These are phyloP conservation scores for Osmerus eperlanus DNA, from an alignment of 2,113 vertebrate genomes.

Conservation along the genomic window DNA sequence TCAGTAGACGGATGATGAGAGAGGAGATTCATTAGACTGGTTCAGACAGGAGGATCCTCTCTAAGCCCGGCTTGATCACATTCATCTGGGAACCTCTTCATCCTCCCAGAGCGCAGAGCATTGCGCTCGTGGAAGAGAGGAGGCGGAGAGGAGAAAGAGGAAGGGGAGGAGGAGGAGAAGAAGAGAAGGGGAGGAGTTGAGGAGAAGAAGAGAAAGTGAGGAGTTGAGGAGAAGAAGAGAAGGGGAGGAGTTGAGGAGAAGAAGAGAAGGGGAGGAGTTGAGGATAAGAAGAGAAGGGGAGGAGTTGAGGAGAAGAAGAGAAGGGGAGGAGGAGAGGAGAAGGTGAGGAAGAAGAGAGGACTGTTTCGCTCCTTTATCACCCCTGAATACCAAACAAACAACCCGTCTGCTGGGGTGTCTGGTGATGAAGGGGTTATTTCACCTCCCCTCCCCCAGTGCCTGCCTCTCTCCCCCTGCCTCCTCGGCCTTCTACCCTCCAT, in stretches of 20 bases:
- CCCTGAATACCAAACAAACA: no score
- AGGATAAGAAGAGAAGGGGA: slow-evolving; percentile 7
- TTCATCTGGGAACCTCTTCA: no score
- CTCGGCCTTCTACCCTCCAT: no score
- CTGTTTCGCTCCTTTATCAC: slow-evolving; percentile 3
- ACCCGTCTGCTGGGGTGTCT: no score
- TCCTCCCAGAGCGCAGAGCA: no score
- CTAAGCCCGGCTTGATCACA: no score
- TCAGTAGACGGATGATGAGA: no score
- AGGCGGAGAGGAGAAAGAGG: slow-evolving; percentile 29
- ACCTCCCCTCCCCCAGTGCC: background rate
- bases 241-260: slow-evolving; percentile 14
- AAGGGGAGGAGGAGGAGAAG: slow-evolving; percentile 24
- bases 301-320: slow-evolving; percentile 27
- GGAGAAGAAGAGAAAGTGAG: background rate
- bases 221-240: background rate
- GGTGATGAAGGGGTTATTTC: no score
- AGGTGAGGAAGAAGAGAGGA: slow-evolving; percentile 27
- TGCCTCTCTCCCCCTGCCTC: background rate
- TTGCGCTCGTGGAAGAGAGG: no score
- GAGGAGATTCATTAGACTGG: no score
- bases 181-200: slow-evolving; percentile 14
- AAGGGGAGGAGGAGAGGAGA: slow-evolving; percentile 25
- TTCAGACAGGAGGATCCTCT: no score
- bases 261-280: slow-evolving; percentile 26